Conservation (phyloP, 2,888 invertebrate species). For the Adela reaumurella region DNA sequence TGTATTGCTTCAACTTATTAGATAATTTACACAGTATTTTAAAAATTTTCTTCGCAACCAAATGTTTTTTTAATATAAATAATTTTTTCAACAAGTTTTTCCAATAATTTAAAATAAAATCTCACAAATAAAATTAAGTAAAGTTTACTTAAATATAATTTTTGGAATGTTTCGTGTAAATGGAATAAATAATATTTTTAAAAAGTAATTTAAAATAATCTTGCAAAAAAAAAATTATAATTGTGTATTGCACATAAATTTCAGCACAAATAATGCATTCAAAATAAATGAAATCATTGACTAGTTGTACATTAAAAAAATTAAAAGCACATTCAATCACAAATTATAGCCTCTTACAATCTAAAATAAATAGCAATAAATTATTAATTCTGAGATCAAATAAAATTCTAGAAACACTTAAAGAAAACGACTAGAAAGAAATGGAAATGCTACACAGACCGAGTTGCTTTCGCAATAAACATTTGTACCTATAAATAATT, state of each 20-base stretch:
- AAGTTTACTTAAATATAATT: no score
- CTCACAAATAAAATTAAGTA: no score
- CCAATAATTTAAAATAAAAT: no score
- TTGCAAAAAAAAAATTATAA: no score
- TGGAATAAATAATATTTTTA: constrained; percentile 1
- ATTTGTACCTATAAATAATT: no score
- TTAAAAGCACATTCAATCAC: not conserved
- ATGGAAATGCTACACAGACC: no score
- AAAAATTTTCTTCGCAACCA: no score
- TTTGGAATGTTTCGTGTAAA: constrained; percentile 3
- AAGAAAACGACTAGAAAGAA: no score
- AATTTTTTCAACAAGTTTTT: no score
- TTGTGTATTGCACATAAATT: constrained; percentile 1
- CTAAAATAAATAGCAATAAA: not conserved
- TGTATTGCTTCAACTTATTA: not conserved
- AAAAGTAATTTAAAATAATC: constrained; percentile 1
- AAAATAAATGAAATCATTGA: not conserved
- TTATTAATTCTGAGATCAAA: not conserved
- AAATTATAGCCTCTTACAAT: not conserved
- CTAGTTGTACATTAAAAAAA: not conserved
- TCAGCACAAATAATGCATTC: not conserved
- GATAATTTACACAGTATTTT: not conserved
- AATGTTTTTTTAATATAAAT: no score
- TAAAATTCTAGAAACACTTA: no score
- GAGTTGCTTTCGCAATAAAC: no score